Evolutionary conservation across 1,140 invertebrate genomes (phyloP).

Genomic region (Psix sp.): DNA sequence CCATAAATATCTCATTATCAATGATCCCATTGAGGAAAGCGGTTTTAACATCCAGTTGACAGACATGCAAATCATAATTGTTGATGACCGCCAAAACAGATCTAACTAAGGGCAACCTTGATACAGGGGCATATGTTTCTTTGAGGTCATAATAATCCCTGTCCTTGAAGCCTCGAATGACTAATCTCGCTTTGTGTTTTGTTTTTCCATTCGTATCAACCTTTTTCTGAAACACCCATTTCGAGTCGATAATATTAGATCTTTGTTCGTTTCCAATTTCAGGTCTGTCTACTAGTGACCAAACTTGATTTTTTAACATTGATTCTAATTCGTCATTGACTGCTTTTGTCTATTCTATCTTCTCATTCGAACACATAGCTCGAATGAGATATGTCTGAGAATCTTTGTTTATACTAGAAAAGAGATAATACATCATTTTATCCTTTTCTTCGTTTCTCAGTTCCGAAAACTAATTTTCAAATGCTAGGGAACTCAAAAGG

Average conservation of each 20-base stretch:
- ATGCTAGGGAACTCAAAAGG: neutral
- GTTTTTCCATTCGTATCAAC: neutral
- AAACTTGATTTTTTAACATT: neutral
- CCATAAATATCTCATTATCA: neutral
- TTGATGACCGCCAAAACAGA: neutral
- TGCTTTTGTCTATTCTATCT: neutral
- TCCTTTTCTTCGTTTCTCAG: slow-evolving; percentile 1
- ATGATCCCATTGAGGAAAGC: neutral
- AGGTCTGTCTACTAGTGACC: neutral
- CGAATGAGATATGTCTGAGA: neutral
- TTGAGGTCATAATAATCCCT: neutral
- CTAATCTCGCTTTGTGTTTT: neutral
- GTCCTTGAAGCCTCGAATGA: neutral
- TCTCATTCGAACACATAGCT: neutral
- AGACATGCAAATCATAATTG: neutral
- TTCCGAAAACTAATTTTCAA: neutral
- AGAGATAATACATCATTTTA: slow-evolving; percentile 3
- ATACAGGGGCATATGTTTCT: neutral
- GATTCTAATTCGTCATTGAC: neutral
- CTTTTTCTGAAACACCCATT: neutral
- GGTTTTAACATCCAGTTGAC: neutral
- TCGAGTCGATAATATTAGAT: neutral
- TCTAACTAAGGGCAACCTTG: neutral
- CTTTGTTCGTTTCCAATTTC: neutral
- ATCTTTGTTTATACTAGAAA: neutral